Evolutionary conservation across 2,888 invertebrate genomes (phyloP), one percentile per base, ranked within the genome.

Genomic region (Xestoiulus laeticollis): DNA sequence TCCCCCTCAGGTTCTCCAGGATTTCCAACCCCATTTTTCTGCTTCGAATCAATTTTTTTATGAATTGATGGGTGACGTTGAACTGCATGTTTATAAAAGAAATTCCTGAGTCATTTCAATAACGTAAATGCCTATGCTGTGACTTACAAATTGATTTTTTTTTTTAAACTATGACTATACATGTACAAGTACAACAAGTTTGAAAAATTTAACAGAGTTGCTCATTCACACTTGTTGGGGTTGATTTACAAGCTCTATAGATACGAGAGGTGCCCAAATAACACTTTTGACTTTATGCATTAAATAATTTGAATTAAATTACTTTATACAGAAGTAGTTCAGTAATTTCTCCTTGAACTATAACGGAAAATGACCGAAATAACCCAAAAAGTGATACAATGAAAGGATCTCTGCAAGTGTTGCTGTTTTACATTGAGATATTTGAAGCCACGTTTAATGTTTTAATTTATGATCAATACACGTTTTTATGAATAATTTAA

Each of bases 11-110:
- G 26, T 30, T 26, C 22, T 14, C 30, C 22, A 26, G 30, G 26
- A 26, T 78, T 30, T 16, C 78, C 78, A 30, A 78, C 78, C 78
- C 78, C 30, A 78, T 78, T 78, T 78, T 78, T 78, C 30, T 78
- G 78, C 30, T 78, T 78, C 78, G 78, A 78, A 78, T 78, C 78
- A 78, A 78, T 78, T 78, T 78, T 48, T 78, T 78, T 78, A 78
- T 78, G 78, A 78, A 78, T 78, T 78, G 78, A 78, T 78, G 78
- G 78, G 78, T 78, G 78, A 78, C 78, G 78, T 78, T 78, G 78
- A 78, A 78, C 78, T 78, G 30, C 78, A 10, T 78, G 78, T 78
- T 78, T 78, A 78, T 78, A 78, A 78, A 78, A 78, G 78, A 78
- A 78, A 78, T 78, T 78, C 78, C 78, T 78, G 78, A 78, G 78